Evolutionary conservation across 2,113 vertebrate species (phyloP), one percentile per base, ranked within the genome.

Genomic region (Bettongia penicillata): DNA sequence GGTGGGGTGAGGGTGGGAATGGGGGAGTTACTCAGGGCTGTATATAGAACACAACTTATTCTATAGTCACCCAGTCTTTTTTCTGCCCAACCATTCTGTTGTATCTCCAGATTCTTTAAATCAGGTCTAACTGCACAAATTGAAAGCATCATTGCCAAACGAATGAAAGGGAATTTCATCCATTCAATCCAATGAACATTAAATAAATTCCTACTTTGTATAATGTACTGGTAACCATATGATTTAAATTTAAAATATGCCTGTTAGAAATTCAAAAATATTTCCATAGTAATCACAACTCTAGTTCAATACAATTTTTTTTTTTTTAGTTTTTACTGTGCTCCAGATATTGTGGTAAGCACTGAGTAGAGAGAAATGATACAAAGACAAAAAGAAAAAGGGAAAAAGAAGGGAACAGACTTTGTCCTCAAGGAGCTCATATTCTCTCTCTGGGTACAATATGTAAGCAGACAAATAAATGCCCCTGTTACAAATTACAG

Each of bases 201-300:
- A 95, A 26, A 49, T 91, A 91, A 96, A 37, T 37, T 90, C 14
- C 61, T 68, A 68, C 12, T 68, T 16, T 68, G 31, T 68, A 0
- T 68, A 95, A 91, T 95, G 94, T 96, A 43, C 19, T 22, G 91
- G 31, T 16, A 68, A 3, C 97, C 92, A 53, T 7, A 9, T 91
- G 48, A 53, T 50, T 96, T 52, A 50, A 90, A 91, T 97, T 97
- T 96, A 91, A 96, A 94, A 97, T 50, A 51, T 90, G 91, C 26
- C 14, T 47, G n/a, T 84, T 90, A 95, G 96, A 94, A 47, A 96
- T 90, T 55, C 68, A 68, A 37, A 68, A 37, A 68, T 16, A 68
- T 68, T 68, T 68, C 31, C 31, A 43, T 84, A 84, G 68, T 84
- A 84, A 84, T 43, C 68, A 43, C 0, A 84, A 84, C 48, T 95